These are phyloP conservation scores for Dysidea cf. avara DNA, from an alignment of 37 sponge, comb jelly and placozoan species.

Conservation along the genomic window DNA sequence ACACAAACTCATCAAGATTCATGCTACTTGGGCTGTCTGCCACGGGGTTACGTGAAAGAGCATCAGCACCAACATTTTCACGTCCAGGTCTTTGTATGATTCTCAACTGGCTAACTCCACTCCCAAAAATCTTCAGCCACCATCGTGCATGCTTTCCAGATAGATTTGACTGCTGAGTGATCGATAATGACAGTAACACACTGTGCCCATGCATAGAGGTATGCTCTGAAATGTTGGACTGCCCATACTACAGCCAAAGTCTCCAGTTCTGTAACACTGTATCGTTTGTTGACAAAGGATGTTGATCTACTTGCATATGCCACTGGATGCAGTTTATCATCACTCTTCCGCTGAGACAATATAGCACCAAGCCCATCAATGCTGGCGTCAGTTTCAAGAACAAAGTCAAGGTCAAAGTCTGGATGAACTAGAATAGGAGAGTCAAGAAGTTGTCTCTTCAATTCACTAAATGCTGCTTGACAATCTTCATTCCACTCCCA, in stretches of 20 bases:
- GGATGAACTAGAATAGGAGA: conserved; percentile 46
- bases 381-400: conserved; percentile 53
- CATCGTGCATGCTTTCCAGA: conserved; percentile 37
- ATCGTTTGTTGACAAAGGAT: conserved; percentile 10
- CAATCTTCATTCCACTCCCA: conserved; percentile 32
- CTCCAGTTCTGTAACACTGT: conserved; percentile 36
- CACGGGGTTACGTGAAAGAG: conserved; percentile 32
- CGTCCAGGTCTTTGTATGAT: conserved; percentile 31
- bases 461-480: conserved; percentile 25
- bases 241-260: conserved; percentile 46
- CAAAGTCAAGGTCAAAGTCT: conserved; percentile 21
- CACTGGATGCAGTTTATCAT: conserved; percentile 8
- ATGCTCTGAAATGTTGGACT: conserved; percentile 23
- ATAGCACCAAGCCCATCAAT: too few species aligned
- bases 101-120: conserved; percentile 28
- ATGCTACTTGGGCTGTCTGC: too few species aligned
- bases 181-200: conserved; percentile 21
- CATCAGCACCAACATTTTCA: conserved; percentile 37
- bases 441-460: conserved; percentile 13
- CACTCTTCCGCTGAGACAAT: conserved; percentile 14
- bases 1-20: conserved; percentile 1
- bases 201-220: conserved; percentile 32
- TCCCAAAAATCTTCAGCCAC: too few species aligned
- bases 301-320: conserved; percentile 26
- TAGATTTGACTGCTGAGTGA: conserved; percentile 38